Evolutionary conservation across 2,797 vertebrate genomes (phyloP).

Genomic region (Schizopygopsis pylzovi): DNA sequence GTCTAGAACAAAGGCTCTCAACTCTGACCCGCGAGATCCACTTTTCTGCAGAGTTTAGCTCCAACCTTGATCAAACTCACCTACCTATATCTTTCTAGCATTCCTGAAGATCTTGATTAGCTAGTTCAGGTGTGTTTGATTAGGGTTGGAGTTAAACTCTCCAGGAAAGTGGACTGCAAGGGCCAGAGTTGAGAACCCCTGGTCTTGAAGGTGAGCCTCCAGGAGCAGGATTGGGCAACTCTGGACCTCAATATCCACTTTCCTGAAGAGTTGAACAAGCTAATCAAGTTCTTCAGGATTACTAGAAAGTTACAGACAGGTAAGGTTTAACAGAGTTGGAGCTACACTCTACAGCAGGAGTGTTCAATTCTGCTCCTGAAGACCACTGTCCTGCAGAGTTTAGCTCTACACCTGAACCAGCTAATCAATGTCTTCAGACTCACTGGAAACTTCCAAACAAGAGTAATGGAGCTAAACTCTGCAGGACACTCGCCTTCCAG

Average conservation of each 20-base stretch:
- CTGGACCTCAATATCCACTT: background rate
- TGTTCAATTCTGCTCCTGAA: background rate
- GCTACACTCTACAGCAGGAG: background rate
- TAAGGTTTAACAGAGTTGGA: background rate
- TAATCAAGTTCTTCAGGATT: background rate
- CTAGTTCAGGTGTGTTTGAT: background rate
- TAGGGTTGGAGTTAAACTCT: background rate
- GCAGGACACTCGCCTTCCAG: too few relatives aligned
- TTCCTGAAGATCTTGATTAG: background rate
- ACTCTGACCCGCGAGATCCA: background rate
- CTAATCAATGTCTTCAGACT: background rate
- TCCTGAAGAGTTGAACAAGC: background rate
- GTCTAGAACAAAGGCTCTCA: background rate
- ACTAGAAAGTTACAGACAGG: background rate
- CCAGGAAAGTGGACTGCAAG: background rate
- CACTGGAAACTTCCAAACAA: background rate
- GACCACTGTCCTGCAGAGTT: background rate
- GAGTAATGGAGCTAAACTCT: background rate
- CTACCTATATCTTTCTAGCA: background rate
- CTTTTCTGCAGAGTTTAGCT: background rate
- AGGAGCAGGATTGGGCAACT: background rate
- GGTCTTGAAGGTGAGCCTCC: background rate
- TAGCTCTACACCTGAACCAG: background rate
- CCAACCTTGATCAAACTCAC: background rate
- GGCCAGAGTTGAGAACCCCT: background rate